Base-by-base conservation (phyloP, 2,113 vertebrate genomes). In the Jaculus jaculus region DNA sequence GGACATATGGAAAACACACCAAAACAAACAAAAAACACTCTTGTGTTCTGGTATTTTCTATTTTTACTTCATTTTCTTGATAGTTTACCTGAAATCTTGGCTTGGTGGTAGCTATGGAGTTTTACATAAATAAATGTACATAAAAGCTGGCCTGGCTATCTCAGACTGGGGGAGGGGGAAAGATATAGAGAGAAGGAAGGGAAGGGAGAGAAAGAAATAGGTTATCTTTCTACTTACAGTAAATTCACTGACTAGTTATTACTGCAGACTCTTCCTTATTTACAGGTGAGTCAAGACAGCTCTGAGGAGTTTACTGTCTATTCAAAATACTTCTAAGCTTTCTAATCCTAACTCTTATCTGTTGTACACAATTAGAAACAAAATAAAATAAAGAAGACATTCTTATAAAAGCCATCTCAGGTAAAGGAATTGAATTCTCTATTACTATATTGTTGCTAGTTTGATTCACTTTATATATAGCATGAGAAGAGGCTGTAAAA, bases 41-140 rank as follows among this genome's bases (percentile, higher is more conserved):
- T 87, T 51, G 91, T 87, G 71, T 96, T 69, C 77, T 96, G 84
- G 61, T 93, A 87, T 21, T 94, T 94, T 87, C 72, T 87, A 42
- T 91, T 92, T 92, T 87, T 58, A 84, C 28, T 24, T 80, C 66
- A 47, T 75, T n/a, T 73, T 21, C 28, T 85, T 85, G 97, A 90
- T 95, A 54, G 54, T 93, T 94, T 89, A 92, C 93, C 96, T 94
- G 95, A 91, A 94, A 91, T 75, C 90, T 90, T 98, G 93, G 85
- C 95, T 98, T 97, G 97, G 97, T 98, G 97, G 96, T 97, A 95
- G 92, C 93, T 97, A 66, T 93, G 80, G 66, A 13, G 96, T 97
- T 94, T 88, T 95, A n/a, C n/a, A n/a, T n/a, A 86, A 92, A 79
- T 87, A 95, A 5, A 34, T 30, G n/a, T 7, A 21, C 61, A 54